These are phyloP conservation scores for Vulpes lagopus DNA, from an alignment of 2,113 vertebrate species.

Conservation along the genomic window DNA sequence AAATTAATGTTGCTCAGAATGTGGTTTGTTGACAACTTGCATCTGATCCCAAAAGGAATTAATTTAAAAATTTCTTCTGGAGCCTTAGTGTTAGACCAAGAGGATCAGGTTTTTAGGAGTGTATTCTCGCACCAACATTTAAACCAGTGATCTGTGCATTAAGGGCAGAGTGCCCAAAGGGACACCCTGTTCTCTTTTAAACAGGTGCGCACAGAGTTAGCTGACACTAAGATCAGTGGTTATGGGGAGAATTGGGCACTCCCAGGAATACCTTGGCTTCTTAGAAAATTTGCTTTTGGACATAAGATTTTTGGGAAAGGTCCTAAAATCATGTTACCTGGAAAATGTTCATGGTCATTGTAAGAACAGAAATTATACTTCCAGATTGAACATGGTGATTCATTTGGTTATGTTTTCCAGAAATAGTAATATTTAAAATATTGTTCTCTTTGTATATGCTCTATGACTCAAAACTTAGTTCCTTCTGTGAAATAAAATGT, in stretches of 20 bases:
- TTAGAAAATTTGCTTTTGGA: not conserved
- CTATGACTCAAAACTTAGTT: not conserved
- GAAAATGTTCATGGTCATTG: not conserved
- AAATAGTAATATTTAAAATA: not conserved
- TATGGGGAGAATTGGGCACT: no score
- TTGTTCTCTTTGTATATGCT: not conserved
- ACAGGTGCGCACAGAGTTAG: not conserved
- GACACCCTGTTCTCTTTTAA: not conserved
- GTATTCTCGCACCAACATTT: not conserved
- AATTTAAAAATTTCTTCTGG: not conserved
- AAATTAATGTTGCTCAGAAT: not conserved
- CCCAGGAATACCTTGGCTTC: not conserved
- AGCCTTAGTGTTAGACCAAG: not conserved
- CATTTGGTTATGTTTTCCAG: not conserved
- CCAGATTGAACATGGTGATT: not conserved
- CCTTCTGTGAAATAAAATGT: not conserved
- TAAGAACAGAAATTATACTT: not conserved
- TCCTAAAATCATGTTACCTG: not conserved
- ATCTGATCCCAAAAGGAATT: not conserved
- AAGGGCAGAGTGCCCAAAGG: not conserved
- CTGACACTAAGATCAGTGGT: not conserved
- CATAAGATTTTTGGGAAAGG: not conserved
- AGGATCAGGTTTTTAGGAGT: not conserved
- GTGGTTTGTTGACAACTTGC: not conserved
- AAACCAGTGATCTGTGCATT: not conserved